Evolutionary conservation across 2,888 invertebrate genomes (phyloP).

Genomic region (Drosophila meridiana): DNA sequence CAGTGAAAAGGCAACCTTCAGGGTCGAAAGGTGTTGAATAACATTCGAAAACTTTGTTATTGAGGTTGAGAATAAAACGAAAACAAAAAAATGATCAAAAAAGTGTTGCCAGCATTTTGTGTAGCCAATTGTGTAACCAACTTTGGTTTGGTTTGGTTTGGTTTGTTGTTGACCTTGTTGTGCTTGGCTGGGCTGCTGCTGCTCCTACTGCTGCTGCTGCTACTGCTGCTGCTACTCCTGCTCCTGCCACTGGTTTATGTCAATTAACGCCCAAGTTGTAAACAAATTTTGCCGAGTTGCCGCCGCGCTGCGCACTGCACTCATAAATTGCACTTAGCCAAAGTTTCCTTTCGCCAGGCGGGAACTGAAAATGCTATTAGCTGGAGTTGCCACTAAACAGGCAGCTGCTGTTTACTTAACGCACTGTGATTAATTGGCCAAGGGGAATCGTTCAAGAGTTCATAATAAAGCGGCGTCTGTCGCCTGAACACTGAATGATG

Average conservation of each 20-base stretch:
- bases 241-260: constrained; percentile 58
- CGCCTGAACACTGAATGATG: constrained; percentile 39
- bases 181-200: constrained; percentile 19
- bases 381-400: constrained; percentile 62
- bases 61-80: neutral
- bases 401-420: constrained; percentile 63
- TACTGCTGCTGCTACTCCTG: constrained; percentile 14
- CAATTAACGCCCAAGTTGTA: constrained; percentile 80
- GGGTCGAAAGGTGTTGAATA: constrained; percentile 72
- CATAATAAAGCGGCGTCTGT: constrained; percentile 23
- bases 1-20: constrained; percentile 38
- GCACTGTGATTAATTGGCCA: constrained; percentile 72
- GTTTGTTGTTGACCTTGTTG: constrained; percentile 43
- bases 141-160: constrained; percentile 39
- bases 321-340: constrained; percentile 78
- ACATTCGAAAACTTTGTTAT: constrained; percentile 72
- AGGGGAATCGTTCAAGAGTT: constrained; percentile 38
- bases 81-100: neutral
- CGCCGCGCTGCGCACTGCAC: constrained; percentile 63
- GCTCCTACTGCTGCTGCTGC: constrained; percentile 13
- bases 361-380: constrained; percentile 68
- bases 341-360: constrained; percentile 54
- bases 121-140: constrained; percentile 69
- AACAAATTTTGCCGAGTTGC: constrained; percentile 75
- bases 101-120: constrained; percentile 47